Evolutionary conservation across 2,797 vertebrate genomes (phyloP), one percentile per base, ranked within the genome.

Genomic region (Heteromormyrus szaboi): DNA sequence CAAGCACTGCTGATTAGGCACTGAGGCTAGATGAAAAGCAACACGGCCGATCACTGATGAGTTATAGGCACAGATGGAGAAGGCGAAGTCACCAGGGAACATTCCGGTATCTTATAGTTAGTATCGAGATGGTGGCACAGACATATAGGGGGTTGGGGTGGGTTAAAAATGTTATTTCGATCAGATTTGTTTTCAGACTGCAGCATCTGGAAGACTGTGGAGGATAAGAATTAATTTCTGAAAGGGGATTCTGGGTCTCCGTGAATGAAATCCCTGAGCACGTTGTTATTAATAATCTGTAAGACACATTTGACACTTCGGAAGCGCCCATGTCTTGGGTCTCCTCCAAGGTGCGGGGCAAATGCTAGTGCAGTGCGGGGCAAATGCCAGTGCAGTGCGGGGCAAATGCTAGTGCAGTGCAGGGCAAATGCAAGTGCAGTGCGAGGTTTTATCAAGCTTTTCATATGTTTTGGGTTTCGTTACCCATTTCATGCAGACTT

Each of bases 1-100:
- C 89, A 88, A 91, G 91, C 84, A 88, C 85, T 89, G 89, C 91
- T 94, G 94, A 92, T 94, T 92, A 90, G 93, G 91, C 90, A 90
- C 90, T 93, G 89, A 91, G 91, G 90, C 62, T 89, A 95, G 94
- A 95, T 94, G 92, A 95, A 96, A 95, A 93, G 92, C 89, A 2
- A 90, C 91, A 88, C 89, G 90, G 91, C 93, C 95, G 93, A 93
- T 93, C 93, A 93, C 89, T 89, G 91, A 91, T 93, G 94, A 95
- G 93, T 96, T 95, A 94, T 44, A 91, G 94, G 93, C 93, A 93
- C 91, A 91, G 76, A 87, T 94, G 94, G 93, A 96, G 95, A 95
- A 96, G 96, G 92, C 93, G 91, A 90, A 92, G 88, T 90, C 88
- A 19, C 93, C 93, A 93, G 89, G 92, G 93, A 93, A 91, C 93